These are phyloP conservation scores for Athalia cordata DNA, from an alignment of 2,888 invertebrate genomes.

Conservation along the genomic window DNA sequence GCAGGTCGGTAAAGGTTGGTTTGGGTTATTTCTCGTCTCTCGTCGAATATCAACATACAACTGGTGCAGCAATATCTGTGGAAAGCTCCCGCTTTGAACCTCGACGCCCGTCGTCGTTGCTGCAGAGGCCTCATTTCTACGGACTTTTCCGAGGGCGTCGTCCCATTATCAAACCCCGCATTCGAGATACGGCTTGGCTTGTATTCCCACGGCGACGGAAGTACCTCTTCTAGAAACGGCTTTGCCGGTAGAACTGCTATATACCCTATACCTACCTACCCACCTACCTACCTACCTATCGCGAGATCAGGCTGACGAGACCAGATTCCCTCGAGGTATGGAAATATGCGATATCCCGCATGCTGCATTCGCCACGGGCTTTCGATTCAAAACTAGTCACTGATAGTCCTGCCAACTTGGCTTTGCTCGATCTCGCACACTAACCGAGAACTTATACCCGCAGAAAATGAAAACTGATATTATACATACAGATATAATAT, in stretches of 20 bases:
- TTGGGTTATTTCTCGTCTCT: conserved; percentile 27
- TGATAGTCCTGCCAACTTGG: conserved; percentile 35
- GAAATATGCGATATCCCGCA: conserved; percentile 44
- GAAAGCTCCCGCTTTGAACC: conserved; percentile 35
- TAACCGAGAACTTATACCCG: neutral
- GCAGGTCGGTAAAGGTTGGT: neutral
- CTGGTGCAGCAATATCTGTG: conserved; percentile 35
- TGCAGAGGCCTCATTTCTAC: conserved; percentile 37
- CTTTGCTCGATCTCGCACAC: neutral
- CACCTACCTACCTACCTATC: conserved; percentile 26
- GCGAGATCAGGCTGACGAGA: conserved; percentile 44
- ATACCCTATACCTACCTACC: neutral
- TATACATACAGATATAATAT: too few species aligned
- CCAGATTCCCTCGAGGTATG: conserved; percentile 45
- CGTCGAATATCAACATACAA: conserved; percentile 30
- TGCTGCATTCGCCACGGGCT: conserved; percentile 25
- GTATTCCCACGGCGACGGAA: conserved; percentile 45
- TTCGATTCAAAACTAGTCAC: conserved; percentile 38
- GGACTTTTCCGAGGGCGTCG: conserved; percentile 44
- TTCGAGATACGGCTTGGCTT: conserved; percentile 44
- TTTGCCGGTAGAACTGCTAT: conserved; percentile 22
- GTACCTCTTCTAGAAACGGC: conserved; percentile 42
- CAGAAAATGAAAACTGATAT: too few species aligned
- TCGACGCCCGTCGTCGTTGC: neutral
- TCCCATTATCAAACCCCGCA: conserved; percentile 41